These are phyloP conservation scores for Matsumurasca onukii DNA, from an alignment of 1,140 invertebrate species.

Conservation along the genomic window DNA sequence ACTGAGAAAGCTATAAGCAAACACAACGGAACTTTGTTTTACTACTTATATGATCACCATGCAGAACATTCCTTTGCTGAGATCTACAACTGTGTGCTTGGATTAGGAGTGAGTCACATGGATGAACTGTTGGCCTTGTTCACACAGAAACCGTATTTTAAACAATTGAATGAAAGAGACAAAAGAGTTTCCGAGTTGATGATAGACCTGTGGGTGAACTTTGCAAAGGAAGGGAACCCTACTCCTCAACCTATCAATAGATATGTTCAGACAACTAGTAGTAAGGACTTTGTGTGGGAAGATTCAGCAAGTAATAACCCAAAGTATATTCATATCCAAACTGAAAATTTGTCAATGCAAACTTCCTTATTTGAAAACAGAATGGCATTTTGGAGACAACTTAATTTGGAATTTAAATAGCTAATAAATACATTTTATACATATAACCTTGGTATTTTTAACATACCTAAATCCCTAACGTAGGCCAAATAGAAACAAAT, in stretches of 20 bases:
- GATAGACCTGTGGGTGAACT: conserved; percentile 4
- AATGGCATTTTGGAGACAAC: conserved; percentile 4
- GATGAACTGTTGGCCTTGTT: conserved; percentile 9
- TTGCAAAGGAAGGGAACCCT: conserved; percentile 1
- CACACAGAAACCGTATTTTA: not conserved
- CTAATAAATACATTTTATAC: too few species aligned
- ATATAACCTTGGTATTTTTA: too few species aligned
- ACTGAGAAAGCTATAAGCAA: not conserved
- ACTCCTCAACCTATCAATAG: not conserved
- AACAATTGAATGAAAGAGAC: not conserved
- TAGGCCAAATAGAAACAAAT: too few species aligned
- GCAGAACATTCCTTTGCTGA: not conserved
- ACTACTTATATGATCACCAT: conserved; percentile 4
- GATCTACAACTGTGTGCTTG: not conserved
- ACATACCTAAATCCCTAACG: too few species aligned
- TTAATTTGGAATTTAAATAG: too few species aligned
- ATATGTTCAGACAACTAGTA: not conserved
- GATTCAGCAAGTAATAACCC: not conserved
- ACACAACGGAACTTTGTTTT: not conserved
- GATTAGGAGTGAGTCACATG: not conserved
- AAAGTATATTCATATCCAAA: conserved; percentile 10
- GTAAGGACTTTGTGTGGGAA: not conserved
- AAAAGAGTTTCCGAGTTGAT: not conserved
- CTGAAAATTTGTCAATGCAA: not conserved
- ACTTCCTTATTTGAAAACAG: not conserved